Percentiles rank a stretch among this genome's conserved stretches.
phyloP scores from a whole-genome alignment of 2,113 vertebrate genomes.

The Phycodurus eques region DNA sequence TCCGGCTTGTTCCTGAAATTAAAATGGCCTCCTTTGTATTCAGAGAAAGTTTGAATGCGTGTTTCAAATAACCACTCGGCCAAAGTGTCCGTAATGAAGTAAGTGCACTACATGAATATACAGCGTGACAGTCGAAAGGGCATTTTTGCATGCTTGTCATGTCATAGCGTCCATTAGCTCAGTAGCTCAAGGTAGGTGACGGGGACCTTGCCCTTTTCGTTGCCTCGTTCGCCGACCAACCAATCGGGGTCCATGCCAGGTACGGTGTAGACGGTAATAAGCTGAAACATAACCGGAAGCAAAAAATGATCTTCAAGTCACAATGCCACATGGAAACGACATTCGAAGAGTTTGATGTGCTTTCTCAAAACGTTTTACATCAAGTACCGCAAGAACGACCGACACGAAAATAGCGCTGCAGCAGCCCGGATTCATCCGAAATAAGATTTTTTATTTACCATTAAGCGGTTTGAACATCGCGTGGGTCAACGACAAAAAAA shows the following conservation, averaged over 20 bases:
- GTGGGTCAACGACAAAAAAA: too few relatives aligned
- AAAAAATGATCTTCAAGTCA: neutral
- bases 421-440: too few relatives aligned
- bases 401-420: too few relatives aligned
- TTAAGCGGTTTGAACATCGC: too few relatives aligned
- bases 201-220: conserved; percentile 95
- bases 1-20: neutral
- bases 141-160: conserved; percentile 1
- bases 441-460: too few relatives aligned
- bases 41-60: conserved; percentile 12
- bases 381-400: too few relatives aligned
- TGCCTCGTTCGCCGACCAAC: conserved; percentile 92
- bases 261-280: conserved; percentile 93
- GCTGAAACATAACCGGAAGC: conserved; percentile 62
- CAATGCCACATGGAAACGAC: too few relatives aligned
- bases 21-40: neutral
- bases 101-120: conserved; percentile 8
- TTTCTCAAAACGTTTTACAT: too few relatives aligned
- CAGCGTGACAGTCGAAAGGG: neutral
- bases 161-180: conserved; percentile 73
- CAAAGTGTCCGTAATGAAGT: neutral
- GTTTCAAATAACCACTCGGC: neutral
- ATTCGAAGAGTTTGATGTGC: too few relatives aligned
- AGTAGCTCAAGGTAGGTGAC: conserved; percentile 97
- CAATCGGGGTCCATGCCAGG: conserved; percentile 97